These are phyloP conservation scores for Zonitis immaculata DNA, from an alignment of 2,888 invertebrate species.

Conservation along the genomic window DNA sequence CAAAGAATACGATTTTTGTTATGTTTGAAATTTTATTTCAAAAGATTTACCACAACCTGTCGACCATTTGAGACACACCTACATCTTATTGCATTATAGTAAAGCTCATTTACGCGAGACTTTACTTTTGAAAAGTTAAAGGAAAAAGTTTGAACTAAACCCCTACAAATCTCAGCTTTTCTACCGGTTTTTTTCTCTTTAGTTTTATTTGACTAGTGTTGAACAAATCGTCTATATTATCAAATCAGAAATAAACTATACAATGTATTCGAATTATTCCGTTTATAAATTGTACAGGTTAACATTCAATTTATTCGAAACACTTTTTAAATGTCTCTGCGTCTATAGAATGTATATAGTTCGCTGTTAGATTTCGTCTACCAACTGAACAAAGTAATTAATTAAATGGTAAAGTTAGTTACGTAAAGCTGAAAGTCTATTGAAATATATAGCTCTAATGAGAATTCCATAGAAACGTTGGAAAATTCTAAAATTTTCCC, in stretches of 20 bases:
- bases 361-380: background rate
- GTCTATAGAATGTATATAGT: background rate
- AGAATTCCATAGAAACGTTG: background rate
- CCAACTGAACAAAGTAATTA: conserved; percentile 4
- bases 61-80: background rate
- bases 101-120: background rate
- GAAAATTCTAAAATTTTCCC: too few relatives aligned
- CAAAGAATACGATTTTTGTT: too few relatives aligned
- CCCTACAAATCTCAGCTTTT: background rate
- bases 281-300: too few relatives aligned
- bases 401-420: conserved; percentile 1
- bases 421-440: background rate
- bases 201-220: too few relatives aligned
- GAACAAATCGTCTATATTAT: too few relatives aligned
- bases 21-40: background rate
- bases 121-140: background rate
- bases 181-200: background rate
- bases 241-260: too few relatives aligned
- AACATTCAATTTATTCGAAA: background rate
- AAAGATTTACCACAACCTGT: background rate
- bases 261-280: too few relatives aligned
- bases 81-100: background rate
- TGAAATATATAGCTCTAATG: background rate
- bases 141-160: background rate
- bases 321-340: background rate